phyloP scores from a whole-genome alignment of 2,113 vertebrate species.

The Phainopepla nitens region DNA sequence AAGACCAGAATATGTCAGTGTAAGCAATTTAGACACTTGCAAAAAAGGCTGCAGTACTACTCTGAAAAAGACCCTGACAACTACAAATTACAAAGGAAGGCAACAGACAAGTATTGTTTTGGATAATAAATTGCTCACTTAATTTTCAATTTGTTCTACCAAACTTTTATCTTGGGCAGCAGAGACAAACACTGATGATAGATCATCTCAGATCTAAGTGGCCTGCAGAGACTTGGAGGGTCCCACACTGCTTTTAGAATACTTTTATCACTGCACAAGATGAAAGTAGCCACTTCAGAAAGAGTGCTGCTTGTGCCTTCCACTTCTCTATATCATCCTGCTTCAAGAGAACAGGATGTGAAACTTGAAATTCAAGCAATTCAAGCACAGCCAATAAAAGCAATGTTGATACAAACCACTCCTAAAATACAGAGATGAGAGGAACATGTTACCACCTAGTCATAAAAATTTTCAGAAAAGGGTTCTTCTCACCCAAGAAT shows the following conservation, averaged over 20 bases:
- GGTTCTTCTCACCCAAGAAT: neutral
- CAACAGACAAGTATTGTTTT: slow-evolving; percentile 1
- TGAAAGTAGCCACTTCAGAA: neutral
- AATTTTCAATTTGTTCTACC: slow-evolving; percentile 56
- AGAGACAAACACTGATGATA: slow-evolving; percentile 28
- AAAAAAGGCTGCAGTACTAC: neutral
- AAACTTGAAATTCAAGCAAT: neutral
- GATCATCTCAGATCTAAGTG: neutral
- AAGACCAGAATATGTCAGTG: neutral
- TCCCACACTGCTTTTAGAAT: neutral
- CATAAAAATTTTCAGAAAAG: neutral
- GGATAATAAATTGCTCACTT: slow-evolving; percentile 40
- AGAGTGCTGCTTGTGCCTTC: neutral
- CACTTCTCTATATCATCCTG: neutral
- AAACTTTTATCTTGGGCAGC: slow-evolving; percentile 48
- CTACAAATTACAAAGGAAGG: slow-evolving; percentile 45
- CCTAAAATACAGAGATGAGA: neutral
- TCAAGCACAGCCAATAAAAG: neutral
- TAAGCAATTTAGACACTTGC: slow-evolving; percentile 12
- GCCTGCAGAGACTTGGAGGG: neutral
- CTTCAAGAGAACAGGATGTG: neutral
- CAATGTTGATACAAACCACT: neutral
- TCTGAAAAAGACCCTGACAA: slow-evolving; percentile 23
- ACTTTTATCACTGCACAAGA: neutral
- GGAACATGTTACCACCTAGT: neutral